phyloP scores from a whole-genome alignment of 2,797 vertebrate species.

The Cichlasoma orientale region DNA sequence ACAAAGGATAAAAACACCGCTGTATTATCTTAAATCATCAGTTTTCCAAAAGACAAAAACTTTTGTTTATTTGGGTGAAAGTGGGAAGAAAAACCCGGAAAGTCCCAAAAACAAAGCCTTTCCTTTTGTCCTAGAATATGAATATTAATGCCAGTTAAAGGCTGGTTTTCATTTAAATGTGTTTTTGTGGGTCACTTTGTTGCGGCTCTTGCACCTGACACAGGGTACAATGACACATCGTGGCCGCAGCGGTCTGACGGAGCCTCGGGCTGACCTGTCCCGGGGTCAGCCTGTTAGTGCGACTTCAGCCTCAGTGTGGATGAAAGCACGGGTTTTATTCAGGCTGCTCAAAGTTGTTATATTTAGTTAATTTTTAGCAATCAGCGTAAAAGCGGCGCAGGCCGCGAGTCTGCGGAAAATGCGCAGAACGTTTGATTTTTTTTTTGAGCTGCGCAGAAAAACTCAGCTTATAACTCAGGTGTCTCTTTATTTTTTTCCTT shows the following conservation, averaged over 20 bases:
- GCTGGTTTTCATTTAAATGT: neutral
- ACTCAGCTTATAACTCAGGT: too few species aligned
- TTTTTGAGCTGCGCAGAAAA: too few species aligned
- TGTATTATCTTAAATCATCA: neutral
- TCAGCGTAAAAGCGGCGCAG: neutral
- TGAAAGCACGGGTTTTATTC: neutral
- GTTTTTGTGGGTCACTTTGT: neutral
- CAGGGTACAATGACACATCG: too few species aligned
- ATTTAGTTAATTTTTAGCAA: neutral
- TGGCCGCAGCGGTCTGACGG: fast-evolving
- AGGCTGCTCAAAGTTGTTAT: neutral
- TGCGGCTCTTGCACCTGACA: neutral
- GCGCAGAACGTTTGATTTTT: neutral
- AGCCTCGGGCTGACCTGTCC: neutral
- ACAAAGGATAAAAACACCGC: neutral
- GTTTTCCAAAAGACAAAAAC: neutral
- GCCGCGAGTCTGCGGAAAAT: neutral
- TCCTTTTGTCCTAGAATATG: neutral
- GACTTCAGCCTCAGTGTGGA: neutral
- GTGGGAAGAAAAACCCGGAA: neutral
- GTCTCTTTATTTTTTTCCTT: fast-evolving
- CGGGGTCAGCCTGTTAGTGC: neutral
- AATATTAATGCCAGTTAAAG: neutral
- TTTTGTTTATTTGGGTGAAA: neutral
- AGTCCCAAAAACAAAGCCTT: neutral